A percentile compares a stretch with the other conserved stretches of the same genome.
These are phyloP conservation scores for Turritopsis rubra DNA, from an alignment of 30 jellyfish, hydroid and myxozoan genomes.

Conservation along the genomic window DNA sequence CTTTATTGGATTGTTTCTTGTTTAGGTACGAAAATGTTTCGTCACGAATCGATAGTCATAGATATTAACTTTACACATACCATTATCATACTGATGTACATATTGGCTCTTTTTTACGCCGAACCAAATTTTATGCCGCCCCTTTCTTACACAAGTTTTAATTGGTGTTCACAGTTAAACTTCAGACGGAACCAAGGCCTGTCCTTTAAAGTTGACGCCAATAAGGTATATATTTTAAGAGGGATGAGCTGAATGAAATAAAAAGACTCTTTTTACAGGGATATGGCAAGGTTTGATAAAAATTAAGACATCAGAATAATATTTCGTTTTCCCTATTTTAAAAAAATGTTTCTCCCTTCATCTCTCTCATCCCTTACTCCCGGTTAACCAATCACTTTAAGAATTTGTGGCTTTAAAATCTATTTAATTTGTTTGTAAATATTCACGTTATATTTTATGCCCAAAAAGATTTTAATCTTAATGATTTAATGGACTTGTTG, in stretches of 20 bases:
- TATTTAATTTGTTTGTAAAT: background rate
- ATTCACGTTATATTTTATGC: background rate
- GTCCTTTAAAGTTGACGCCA: no score
- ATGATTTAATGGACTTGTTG: background rate
- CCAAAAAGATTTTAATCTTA: background rate
- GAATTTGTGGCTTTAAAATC: background rate
- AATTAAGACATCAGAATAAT: background rate
- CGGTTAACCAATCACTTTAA: background rate
- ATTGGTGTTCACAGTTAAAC: no score
- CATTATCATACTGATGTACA: no score
- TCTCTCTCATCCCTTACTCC: background rate
- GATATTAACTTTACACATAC: background rate
- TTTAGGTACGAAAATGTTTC: background rate
- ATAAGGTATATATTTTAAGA: no score
- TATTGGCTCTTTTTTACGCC: no score
- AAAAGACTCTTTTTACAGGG: background rate
- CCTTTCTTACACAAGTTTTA: no score
- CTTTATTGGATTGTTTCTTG: background rate
- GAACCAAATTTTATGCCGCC: no score
- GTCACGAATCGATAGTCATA: slow-evolving; percentile 1
- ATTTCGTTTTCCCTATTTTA: no score
- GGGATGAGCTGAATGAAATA: no score
- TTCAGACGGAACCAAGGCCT: no score
- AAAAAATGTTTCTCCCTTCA: background rate
- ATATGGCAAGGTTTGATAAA: background rate